phyloP scores from a whole-genome alignment of 2,113 vertebrate species.

The Notothenia coriiceps region DNA sequence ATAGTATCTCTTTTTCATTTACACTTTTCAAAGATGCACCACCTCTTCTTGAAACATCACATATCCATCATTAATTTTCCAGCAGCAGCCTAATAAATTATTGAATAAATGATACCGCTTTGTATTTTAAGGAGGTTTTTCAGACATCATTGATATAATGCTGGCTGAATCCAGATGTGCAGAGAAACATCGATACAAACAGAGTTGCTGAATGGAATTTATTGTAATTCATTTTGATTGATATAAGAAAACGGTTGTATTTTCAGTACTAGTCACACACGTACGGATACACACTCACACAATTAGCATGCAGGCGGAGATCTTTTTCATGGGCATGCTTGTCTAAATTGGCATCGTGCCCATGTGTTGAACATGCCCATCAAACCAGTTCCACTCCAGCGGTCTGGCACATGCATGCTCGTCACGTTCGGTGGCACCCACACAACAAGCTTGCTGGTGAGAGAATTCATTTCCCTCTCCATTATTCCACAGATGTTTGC shows the following conservation, averaged over 20 bases:
- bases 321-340: constrained; percentile 71
- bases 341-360: constrained; percentile 84
- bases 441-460: constrained; percentile 62
- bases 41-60: not conserved
- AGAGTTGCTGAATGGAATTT: not conserved
- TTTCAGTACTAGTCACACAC: not conserved
- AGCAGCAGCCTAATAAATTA: not conserved
- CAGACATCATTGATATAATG: not conserved
- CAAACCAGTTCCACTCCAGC: constrained; percentile 79
- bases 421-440: constrained; percentile 80
- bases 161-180: constrained; percentile 11
- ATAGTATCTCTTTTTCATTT: not conserved
- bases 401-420: constrained; percentile 76
- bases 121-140: not conserved
- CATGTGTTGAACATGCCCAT: constrained; percentile 81
- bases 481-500: constrained; percentile 84
- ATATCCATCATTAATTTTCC: not conserved
- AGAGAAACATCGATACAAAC: not conserved
- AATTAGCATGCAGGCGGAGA: constrained; percentile 59
- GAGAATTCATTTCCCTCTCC: constrained; percentile 80
- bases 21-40: not conserved
- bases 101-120: not conserved
- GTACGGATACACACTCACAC: constrained; percentile 17
- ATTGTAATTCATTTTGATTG: not conserved
- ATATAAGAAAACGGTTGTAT: not conserved